Conservation (phyloP, 2,797 vertebrate genomes). For the Philypnodon macrostomus region DNA sequence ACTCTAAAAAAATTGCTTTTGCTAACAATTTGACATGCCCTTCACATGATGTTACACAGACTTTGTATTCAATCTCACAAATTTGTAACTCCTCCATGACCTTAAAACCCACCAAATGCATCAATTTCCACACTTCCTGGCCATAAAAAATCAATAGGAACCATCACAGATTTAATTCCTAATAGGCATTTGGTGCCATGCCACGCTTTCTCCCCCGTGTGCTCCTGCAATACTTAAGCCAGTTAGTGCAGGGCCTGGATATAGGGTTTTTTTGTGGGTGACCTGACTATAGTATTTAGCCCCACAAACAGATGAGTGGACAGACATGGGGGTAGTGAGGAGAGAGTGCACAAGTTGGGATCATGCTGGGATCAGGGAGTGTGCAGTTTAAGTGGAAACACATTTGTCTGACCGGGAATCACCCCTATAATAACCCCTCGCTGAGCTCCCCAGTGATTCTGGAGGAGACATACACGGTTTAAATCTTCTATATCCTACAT, state of each 20-base stretch:
- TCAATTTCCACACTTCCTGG: slow-evolving; percentile 16
- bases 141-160: slow-evolving; percentile 28
- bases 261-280: slow-evolving; percentile 32
- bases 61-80: slow-evolving; percentile 5
- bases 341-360: slow-evolving; percentile 4
- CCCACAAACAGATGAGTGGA: slow-evolving; percentile 35
- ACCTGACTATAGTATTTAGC: slow-evolving; percentile 58
- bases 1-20: too few species aligned
- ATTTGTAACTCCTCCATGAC: slow-evolving; percentile 23
- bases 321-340: slow-evolving; percentile 3
- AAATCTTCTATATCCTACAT: slow-evolving; percentile 24
- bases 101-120: slow-evolving; percentile 26
- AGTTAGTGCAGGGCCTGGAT: slow-evolving; percentile 30
- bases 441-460: slow-evolving; percentile 53
- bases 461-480: slow-evolving; percentile 22
- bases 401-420: slow-evolving; percentile 55
- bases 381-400: slow-evolving; percentile 60
- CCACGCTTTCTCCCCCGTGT: slow-evolving; percentile 11
- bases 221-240: slow-evolving; percentile 25
- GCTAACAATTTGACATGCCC: background rate
- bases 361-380: slow-evolving; percentile 22
- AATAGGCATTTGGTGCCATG: slow-evolving; percentile 27
- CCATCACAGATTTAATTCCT: slow-evolving; percentile 31
- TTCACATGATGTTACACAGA: background rate
- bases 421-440: slow-evolving; percentile 51